Conservation (phyloP, 2,888 invertebrate species). For the Leucophenga montana region DNA sequence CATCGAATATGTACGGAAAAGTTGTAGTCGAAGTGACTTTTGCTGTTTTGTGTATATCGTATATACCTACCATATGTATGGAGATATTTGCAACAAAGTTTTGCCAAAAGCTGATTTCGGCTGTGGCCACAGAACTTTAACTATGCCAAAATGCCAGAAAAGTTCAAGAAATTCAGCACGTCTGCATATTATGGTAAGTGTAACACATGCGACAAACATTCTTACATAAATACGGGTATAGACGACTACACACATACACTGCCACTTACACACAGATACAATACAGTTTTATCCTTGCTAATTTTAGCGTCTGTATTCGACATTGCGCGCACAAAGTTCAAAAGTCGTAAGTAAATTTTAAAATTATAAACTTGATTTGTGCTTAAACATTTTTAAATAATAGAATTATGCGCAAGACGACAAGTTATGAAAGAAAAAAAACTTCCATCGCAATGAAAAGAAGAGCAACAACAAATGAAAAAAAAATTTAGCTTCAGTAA, state of each 20-base stretch:
- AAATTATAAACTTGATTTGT: constrained; percentile 4
- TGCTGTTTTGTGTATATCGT: too few relatives aligned
- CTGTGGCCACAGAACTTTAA: constrained; percentile 16
- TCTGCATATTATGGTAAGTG: neutral
- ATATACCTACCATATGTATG: too few relatives aligned
- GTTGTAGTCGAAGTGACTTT: neutral
- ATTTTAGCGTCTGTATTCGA: neutral
- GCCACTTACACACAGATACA: neutral
- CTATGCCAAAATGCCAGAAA: neutral
- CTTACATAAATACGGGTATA: neutral
- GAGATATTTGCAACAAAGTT: neutral
- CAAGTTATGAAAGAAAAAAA: neutral
- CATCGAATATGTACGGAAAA: neutral
- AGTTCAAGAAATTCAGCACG: neutral
- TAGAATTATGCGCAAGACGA: neutral
- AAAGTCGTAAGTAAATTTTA: constrained; percentile 1
- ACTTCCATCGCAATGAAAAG: neutral
- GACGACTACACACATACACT: too few relatives aligned
- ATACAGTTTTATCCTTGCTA: too few relatives aligned
- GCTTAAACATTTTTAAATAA: neutral
- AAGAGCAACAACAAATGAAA: neutral
- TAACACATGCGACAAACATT: neutral
- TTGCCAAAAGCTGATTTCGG: constrained; percentile 2
- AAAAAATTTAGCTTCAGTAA: neutral
- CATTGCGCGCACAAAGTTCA: neutral